Base-by-base conservation (phyloP, 2,888 invertebrate genomes). In the Perizoma flavofasciatum region DNA sequence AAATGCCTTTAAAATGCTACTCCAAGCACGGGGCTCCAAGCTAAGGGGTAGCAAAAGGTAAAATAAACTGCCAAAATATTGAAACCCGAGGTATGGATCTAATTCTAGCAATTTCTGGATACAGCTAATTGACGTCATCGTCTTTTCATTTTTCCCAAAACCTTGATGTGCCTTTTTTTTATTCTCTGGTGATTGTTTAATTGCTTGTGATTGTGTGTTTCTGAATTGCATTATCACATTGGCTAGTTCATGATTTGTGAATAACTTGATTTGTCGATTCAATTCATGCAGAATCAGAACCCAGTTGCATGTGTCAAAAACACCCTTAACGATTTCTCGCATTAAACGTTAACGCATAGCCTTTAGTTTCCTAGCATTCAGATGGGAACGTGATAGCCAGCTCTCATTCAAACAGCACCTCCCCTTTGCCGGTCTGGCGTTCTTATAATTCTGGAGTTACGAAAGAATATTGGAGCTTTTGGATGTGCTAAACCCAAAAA, bases 301-400 rank as follows among this genome's bases (percentile, higher is more conserved):
- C 22, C 22, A 22, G 22, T 22, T 22, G 22, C 22, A 22, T 39
- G 39, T 39, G 39, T 43, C 43, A n/a, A 10, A 43, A n/a, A 43
- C 5, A 43, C 43, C 43, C 43, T 43, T 43, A 10, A n/a, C 43
- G 10, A 39, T 22, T 49, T 39, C 32, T 33, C 41, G 49, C 55
- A 22, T n/a, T 43, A 43, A 48, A 48, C 49, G n/a, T 33, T 33
- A 50, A 50, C 39, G 37, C 37, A 41, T 41, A 33, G 32, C 41
- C 9, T 33, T 9, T 5, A 32, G 39, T 45, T 45, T 5, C 7
- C 4, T 22, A 9, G 37, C 5, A 52, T 32, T 10, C 32, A 41
- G 22, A 33, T 50, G 43, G 10, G 43, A 5, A 43, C 11, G 9
- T 43, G 43, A 43, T 43, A 22, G 22, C 22, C 22, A 43, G 43